phyloP scores from a whole-genome alignment of 2,113 vertebrate genomes.

The Falco punctatus region DNA sequence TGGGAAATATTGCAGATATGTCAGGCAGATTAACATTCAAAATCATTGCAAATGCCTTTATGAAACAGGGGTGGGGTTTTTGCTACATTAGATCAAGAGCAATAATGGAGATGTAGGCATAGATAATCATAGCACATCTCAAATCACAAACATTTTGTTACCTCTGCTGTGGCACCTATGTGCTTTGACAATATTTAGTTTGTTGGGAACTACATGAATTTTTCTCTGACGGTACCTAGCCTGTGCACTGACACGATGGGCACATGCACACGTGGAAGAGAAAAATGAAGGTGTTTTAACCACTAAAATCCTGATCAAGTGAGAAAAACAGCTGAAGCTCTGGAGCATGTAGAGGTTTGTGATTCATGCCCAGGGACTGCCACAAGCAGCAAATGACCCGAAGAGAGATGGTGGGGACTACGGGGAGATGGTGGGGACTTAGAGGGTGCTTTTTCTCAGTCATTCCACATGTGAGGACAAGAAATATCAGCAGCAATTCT shows the following conservation, averaged over 20 bases:
- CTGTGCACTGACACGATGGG: neutral
- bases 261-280: neutral
- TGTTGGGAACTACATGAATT: neutral
- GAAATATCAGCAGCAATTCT: neutral
- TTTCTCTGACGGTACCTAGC: neutral
- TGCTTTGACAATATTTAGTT: neutral
- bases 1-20: neutral
- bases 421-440: neutral
- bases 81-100: neutral
- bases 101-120: neutral
- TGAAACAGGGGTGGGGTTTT: neutral
- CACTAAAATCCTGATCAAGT: neutral
- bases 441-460: neutral
- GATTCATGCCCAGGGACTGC: neutral
- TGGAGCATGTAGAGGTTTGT: neutral
- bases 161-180: neutral
- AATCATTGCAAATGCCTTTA: neutral
- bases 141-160: neutral
- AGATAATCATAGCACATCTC: neutral
- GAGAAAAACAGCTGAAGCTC: neutral
- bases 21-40: neutral
- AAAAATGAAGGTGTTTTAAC: neutral
- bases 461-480: neutral
- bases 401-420: neutral
- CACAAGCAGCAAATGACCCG: neutral